phyloP scores from a whole-genome alignment of 2,797 vertebrate species.

The Periparus ater region DNA sequence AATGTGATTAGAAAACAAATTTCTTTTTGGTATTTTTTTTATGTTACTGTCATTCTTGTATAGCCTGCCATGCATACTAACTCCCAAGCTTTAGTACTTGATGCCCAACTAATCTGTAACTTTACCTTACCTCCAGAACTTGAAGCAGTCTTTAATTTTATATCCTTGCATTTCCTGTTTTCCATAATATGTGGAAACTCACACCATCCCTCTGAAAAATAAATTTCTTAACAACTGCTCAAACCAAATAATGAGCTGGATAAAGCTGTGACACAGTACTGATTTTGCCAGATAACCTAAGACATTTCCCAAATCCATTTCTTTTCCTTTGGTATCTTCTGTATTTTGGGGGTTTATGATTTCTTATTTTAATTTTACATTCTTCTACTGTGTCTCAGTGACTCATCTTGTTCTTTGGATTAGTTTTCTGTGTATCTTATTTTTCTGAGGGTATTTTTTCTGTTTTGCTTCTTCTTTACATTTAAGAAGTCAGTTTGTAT shows the following conservation, averaged over 20 bases:
- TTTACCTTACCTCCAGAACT: not conserved
- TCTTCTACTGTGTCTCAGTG: not conserved
- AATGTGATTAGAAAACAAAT: not conserved
- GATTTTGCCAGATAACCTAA: not conserved
- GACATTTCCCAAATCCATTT: not conserved
- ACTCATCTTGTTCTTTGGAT: not conserved
- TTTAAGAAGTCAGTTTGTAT: not conserved
- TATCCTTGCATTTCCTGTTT: not conserved
- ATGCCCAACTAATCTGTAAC: not conserved
- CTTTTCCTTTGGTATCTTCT: not conserved
- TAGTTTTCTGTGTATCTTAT: not conserved
- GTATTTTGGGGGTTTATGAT: not conserved
- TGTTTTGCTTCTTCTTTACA: not conserved
- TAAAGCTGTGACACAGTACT: not conserved
- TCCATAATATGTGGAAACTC: not conserved
- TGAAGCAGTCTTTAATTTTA: not conserved
- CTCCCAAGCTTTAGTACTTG: not conserved
- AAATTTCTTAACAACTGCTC: not conserved
- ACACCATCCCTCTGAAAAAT: not conserved
- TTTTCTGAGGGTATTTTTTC: not conserved
- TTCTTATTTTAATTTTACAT: constrained; percentile 5
- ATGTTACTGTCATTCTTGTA: not conserved
- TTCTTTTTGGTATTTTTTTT: not conserved
- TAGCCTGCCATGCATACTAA: not conserved
- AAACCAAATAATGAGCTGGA: not conserved